Base-by-base conservation (phyloP, 2,797 vertebrate species). In the Danio tinwini region DNA sequence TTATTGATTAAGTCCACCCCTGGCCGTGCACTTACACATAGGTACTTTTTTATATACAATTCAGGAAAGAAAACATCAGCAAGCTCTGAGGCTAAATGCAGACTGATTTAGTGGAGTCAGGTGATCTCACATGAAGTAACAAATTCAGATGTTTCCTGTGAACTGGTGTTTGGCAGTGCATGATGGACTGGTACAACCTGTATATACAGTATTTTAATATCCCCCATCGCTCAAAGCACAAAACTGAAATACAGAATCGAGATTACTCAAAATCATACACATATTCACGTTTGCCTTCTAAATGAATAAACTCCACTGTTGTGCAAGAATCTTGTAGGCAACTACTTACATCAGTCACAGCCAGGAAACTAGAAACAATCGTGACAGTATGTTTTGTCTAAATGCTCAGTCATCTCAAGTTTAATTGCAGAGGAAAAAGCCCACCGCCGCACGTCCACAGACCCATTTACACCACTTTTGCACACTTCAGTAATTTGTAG, bases 351-450 rank as follows among this genome's bases (percentile, higher is more conserved):
- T 68, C 86, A 84, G 62, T 81, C 87, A 85, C 75, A 68, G 78
- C 84, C 84, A 90, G 91, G 90, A 92, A 91, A 90, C 65, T 81
- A 89, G 87, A 90, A 92, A 93, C 91, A 93, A 91, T 93, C 88
- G 44, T 58, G 55, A 16, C 55, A 59, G 80, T 83, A 85, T 93
- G 90, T 93, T 93, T 87, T 93, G 92, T 93, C 90, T 94, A 92
- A 93, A 88, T 91, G 69, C 81, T 89, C 81, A 84, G 61, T 75
- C 47, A 84, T 85, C 85, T 86, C 45, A 45, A 63, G 77, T 68
- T 63, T 81, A 76, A 87, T 87, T 84, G 84, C 84, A n/a, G 83
- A 61, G 83, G 37, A 81, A 86, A 29, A 84, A 55, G 63, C 39
- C 53, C 80, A 76, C 81, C 14, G 63, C 85, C 73, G 81, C 63